Evolutionary conservation across 1,140 invertebrate species (phyloP), one percentile per base, ranked within the genome.

Genomic region (Chironomus tepperi): DNA sequence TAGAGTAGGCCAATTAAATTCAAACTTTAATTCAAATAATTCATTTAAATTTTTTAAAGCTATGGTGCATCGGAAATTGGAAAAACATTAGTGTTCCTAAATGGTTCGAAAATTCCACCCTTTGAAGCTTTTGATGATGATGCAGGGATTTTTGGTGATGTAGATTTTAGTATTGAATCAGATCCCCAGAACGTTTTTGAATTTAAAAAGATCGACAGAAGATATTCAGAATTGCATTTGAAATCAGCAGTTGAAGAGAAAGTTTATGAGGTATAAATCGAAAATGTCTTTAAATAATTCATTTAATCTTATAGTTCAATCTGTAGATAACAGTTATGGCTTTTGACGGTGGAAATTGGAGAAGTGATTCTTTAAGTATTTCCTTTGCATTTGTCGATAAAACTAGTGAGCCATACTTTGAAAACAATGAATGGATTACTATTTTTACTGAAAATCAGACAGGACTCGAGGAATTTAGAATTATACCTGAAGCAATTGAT

Each of bases 311-410:
- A n/a, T n/a, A n/a, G n/a, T n/a, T n/a, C n/a, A n/a, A n/a, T n/a
- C n/a, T n/a, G n/a, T 19, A 76, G 76, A 8, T 76, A 3, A 75
- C 74, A 42, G 2, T 77, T 24, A 19, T 57, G n/a, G 76, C 76
- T 7, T 73, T 73, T 42, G 76, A 77, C 43, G 76, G 76, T 24
- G 76, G 76, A n/a, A 64, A 64, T 42, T 42, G 24, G 18, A 57
- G 18, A 34, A 74, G 74, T 9, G 74, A 73, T 8, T 43, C 42
- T 12, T 12, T 57, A 42, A 21, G 3, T 42, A 16, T 77, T 2
- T 79, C 74, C 0, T 76, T 83, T 0, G 78, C 81, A 12, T 84
- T 84, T 76, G 83, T 86, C n/a, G 80, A 83, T 5, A 84, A 83
- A 1, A 78, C 79, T 18, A 82, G 80, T 16, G 81, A 83, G 5